Conservation (phyloP, 2,113 vertebrate genomes). For the Austrofundulus limnaeus region DNA sequence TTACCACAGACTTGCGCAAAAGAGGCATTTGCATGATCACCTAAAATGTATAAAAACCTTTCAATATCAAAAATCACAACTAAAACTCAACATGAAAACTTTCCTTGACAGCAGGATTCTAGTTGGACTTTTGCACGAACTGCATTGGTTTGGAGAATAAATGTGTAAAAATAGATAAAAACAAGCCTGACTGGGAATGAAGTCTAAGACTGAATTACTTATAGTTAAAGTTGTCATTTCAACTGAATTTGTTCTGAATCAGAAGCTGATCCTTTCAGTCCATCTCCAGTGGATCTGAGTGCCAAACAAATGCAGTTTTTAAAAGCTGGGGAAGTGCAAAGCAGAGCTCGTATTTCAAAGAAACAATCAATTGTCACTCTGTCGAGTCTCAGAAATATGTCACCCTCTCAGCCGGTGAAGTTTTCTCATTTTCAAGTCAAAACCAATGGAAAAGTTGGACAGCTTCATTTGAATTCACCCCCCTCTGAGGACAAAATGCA, state of each 20-base stretch:
- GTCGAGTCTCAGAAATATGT: slow-evolving; percentile 9
- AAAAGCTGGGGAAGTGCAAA: background rate
- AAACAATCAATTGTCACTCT: slow-evolving; percentile 23
- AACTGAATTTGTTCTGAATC: slow-evolving; percentile 23
- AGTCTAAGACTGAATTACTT: background rate
- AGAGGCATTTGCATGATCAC: too few relatives aligned
- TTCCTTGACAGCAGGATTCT: background rate
- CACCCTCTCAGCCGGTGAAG: background rate
- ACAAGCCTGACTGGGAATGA: background rate
- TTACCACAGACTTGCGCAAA: too few relatives aligned
- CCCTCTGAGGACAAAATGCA: slow-evolving; percentile 10
- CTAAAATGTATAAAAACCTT: too few relatives aligned
- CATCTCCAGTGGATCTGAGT: slow-evolving; percentile 12
- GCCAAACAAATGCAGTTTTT: background rate
- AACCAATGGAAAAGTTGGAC: slow-evolving; percentile 19
- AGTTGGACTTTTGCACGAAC: background rate
- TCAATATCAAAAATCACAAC: background rate
- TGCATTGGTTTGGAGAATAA: background rate
- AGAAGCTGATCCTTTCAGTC: slow-evolving; percentile 16
- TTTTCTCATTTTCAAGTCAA: slow-evolving; percentile 27
- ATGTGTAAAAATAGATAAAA: background rate
- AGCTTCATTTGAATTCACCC: slow-evolving; percentile 23
- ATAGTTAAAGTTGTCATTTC: slow-evolving; percentile 13
- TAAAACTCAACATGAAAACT: background rate
- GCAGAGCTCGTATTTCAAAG: slow-evolving; percentile 11